Percentiles rank a stretch among this genome's conserved stretches.
phyloP scores from a whole-genome alignment of 2,113 vertebrate genomes.

The Esox niger region DNA sequence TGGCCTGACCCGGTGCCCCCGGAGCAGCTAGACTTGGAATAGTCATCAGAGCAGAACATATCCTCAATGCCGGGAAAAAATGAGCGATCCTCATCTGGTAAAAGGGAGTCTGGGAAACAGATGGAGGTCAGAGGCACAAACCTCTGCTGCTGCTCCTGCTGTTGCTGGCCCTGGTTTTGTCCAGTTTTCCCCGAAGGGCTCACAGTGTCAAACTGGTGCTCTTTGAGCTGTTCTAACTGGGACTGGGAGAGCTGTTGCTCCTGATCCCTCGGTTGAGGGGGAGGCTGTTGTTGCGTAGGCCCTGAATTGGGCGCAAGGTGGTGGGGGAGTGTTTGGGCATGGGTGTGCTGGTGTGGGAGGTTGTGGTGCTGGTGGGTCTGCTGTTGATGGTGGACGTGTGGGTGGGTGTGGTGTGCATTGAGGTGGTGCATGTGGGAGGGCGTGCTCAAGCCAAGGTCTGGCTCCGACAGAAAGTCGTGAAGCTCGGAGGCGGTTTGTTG shows the following conservation, averaged over 20 bases:
- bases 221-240: conserved; percentile 74
- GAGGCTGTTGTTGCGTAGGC: conserved; percentile 45
- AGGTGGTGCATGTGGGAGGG: conserved; percentile 67
- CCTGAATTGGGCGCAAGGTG: conserved; percentile 53
- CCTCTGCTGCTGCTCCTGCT: conserved; percentile 62
- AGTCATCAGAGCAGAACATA: conserved; percentile 86
- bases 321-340: conserved; percentile 63
- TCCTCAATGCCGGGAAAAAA: conserved; percentile 94
- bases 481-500: conserved; percentile 63
- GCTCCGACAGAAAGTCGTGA: conserved; percentile 67
- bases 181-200: conserved; percentile 72
- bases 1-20: conserved; percentile 64
- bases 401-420: conserved; percentile 45
- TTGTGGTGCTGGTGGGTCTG: conserved; percentile 61
- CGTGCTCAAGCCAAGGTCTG: conserved; percentile 60
- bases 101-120: conserved; percentile 87
- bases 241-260: conserved; percentile 58
- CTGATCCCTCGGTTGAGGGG: conserved; percentile 54
- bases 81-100: conserved; percentile 83
- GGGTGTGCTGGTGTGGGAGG: conserved; percentile 54
- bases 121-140: conserved; percentile 85
- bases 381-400: conserved; percentile 57
- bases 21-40: conserved; percentile 76
- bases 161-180: conserved; percentile 59
- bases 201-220: conserved; percentile 73